phyloP scores from a whole-genome alignment of 2,113 vertebrate genomes.

The Strix aluco region DNA sequence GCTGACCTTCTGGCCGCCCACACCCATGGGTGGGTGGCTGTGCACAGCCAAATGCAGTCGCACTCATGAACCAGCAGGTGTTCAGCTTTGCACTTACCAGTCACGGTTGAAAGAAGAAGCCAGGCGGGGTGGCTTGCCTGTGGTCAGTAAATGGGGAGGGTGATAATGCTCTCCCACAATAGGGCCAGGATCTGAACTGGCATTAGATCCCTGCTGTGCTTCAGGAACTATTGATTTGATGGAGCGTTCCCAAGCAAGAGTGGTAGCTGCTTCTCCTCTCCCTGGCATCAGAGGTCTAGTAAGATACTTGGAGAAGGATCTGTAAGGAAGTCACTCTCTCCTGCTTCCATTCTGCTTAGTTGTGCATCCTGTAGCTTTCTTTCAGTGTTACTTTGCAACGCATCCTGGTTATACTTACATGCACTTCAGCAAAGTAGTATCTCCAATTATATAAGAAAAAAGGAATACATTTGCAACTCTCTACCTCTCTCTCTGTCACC shows the following conservation, averaged over 20 bases:
- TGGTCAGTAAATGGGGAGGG: background rate
- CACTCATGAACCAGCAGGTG: fast-evolving
- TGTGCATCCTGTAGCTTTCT: background rate
- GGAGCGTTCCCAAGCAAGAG: background rate
- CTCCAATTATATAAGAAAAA: background rate
- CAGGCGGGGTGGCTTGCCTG: fast-evolving
- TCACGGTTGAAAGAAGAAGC: background rate
- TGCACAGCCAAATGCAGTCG: fast-evolving
- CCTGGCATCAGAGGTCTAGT: background rate
- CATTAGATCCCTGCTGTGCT: background rate
- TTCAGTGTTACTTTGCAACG: background rate
- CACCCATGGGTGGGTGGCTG: background rate
- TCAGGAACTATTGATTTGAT: background rate
- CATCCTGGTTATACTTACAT: background rate
- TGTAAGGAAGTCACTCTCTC: fast-evolving
- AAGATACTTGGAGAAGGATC: background rate
- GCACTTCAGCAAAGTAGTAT: background rate
- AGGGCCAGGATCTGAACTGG: background rate
- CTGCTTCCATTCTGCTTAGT: background rate
- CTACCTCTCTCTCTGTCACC: background rate
- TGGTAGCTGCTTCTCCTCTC: background rate
- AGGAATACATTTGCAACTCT: fast-evolving
- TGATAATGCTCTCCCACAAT: background rate
- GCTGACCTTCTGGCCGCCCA: background rate
- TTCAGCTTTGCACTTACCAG: background rate